Base-by-base conservation (phyloP, 2,797 vertebrate species). In the Gymnoscopelus microlampas region DNA sequence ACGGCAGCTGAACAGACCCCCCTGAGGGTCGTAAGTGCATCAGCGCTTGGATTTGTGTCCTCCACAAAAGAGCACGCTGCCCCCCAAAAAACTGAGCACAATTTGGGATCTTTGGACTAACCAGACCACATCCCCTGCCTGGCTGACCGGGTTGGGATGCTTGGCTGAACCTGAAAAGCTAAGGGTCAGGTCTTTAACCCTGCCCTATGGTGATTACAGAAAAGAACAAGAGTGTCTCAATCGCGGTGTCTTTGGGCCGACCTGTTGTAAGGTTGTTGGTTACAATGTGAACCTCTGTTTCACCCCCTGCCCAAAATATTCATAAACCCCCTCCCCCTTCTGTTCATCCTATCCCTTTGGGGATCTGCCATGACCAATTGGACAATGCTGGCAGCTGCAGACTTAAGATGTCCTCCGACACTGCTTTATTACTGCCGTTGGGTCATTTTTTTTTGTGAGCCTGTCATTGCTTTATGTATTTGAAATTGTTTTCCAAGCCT, bases 341-440 rank as follows among this genome's bases (percentile, higher is more conserved):
- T 73, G 79, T 72, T 78, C 53, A 5, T 73, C 58, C 76, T 63
- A 35, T 77, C 71, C 73, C 73, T 70, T 65, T 73, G 75, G 68
- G 70, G 72, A 77, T 79, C 77, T 71, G 81, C 87, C 81, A 49
- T 92, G 87, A 88, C 89, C 84, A 87, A 88, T 89, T 39, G 70
- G 64, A 91, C 86, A 89, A 87, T 88, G 85, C 79, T 59, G 78
- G 81, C 88, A 91, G 89, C 89, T 92, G 88, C 87, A 85, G 77
- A 87, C 82, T 79, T 74, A 72, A 87, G 77, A 85, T 80, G 77
- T 85, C 82, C 77, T 80, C 76, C 48, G 47, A 55, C 74, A 54
- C 24, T 71, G 35, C 53, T 63, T 63, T 63, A 71, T 69, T 54
- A 69, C 62, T 60, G 56, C 66, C 53, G 53, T 71, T 68, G 12